These are phyloP conservation scores for Leucophenga varia DNA, from an alignment of 1,140 invertebrate species.

Conservation along the genomic window DNA sequence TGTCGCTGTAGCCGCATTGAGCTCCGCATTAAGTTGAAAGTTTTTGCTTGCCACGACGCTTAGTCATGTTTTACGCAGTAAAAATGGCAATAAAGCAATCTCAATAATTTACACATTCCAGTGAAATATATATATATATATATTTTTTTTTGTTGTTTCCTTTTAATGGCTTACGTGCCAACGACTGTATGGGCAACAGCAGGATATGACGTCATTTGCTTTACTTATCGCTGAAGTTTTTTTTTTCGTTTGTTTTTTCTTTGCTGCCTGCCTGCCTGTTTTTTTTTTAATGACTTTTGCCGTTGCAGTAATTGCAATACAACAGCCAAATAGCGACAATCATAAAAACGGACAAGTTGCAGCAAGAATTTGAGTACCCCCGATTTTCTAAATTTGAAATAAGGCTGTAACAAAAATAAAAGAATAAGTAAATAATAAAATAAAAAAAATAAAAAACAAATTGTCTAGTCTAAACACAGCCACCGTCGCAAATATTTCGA, in stretches of 20 bases:
- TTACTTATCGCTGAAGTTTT: conserved; percentile 19
- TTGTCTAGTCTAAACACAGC: conserved; percentile 2
- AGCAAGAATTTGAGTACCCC: conserved; percentile 24
- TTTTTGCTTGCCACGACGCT: too few species aligned
- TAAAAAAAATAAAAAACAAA: conserved; percentile 26
- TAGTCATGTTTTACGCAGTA: too few species aligned
- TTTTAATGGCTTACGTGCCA: conserved; percentile 26
- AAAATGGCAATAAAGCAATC: too few species aligned
- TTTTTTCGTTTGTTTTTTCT: conserved; percentile 24
- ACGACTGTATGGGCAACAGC: conserved; percentile 18
- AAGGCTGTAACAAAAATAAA: conserved; percentile 49
- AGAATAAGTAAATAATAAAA: conserved; percentile 22
- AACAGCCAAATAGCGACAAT: too few species aligned
- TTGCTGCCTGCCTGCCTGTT: background rate
- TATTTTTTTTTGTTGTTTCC: too few species aligned
- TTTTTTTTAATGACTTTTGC: conserved; percentile 8
- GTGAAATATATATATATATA: too few species aligned
- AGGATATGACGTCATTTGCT: conserved; percentile 42
- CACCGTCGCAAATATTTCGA: conserved; percentile 25
- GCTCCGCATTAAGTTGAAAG: too few species aligned
- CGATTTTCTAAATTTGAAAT: conserved; percentile 55
- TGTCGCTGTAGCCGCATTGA: conserved; percentile 5
- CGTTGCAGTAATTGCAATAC: conserved; percentile 14
- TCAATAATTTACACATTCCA: too few species aligned
- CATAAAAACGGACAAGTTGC: too few species aligned